phyloP scores from a whole-genome alignment of 2,113 vertebrate genomes.

The Aspidoscelis tigris region DNA sequence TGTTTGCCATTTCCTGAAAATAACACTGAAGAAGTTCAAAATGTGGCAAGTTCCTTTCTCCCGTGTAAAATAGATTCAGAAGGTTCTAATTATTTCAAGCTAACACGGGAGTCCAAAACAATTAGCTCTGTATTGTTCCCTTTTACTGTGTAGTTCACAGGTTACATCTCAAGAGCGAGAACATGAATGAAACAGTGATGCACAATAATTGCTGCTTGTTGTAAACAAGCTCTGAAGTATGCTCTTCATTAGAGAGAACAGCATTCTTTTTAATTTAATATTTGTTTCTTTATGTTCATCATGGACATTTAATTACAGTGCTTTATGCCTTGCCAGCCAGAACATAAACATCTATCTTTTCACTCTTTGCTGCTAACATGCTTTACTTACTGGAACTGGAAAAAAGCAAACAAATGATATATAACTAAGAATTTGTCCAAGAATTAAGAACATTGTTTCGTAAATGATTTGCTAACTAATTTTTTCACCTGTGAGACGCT shows the following conservation, averaged over 20 bases:
- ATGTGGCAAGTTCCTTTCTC: background rate
- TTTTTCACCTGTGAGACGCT: background rate
- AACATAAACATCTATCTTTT: conserved; percentile 16
- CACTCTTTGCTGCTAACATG: background rate
- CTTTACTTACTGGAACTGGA: background rate
- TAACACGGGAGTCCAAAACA: background rate
- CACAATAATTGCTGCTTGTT: background rate
- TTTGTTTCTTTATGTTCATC: background rate
- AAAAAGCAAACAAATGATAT: background rate
- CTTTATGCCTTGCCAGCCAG: background rate
- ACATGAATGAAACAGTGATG: background rate
- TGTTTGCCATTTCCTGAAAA: background rate
- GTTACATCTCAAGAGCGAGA: background rate
- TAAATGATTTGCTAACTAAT: background rate
- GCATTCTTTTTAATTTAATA: background rate
- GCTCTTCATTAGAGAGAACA: background rate
- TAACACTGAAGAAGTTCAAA: background rate
- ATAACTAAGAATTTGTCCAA: background rate
- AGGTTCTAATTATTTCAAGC: background rate
- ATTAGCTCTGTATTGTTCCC: background rate
- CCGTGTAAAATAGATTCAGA: background rate
- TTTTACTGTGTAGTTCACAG: background rate
- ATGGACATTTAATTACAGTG: background rate
- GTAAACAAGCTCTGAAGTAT: background rate
- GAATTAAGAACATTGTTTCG: background rate